Percentiles rank a stretch among this genome's conserved stretches.
phyloP scores from a whole-genome alignment of 2,797 vertebrate genomes.

The Eleutherodactylus coqui region DNA sequence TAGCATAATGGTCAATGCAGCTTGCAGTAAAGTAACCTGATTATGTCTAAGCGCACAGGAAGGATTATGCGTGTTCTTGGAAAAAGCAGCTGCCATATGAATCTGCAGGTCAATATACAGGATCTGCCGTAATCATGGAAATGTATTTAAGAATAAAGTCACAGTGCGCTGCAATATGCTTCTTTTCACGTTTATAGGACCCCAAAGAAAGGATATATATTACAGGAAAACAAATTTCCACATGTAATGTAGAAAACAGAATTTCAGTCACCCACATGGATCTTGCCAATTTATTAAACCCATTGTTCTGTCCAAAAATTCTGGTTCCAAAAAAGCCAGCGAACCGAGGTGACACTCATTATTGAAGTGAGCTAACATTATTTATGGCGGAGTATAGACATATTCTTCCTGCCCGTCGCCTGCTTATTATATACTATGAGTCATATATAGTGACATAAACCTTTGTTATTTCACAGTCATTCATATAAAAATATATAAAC shows the following conservation, averaged over 20 bases:
- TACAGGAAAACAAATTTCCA: conserved; percentile 50
- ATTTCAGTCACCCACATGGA: neutral
- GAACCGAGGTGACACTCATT: conserved; percentile 1
- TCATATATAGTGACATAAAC: neutral
- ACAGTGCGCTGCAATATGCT: conserved; percentile 22
- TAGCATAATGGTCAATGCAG: conserved; percentile 14
- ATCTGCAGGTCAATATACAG: conserved; percentile 31
- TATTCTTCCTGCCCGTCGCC: neutral
- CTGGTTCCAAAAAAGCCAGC: neutral
- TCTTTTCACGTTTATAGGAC: conserved; percentile 50
- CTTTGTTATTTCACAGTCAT: neutral
- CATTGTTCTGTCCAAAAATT: neutral
- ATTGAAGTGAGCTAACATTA: neutral
- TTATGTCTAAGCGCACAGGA: conserved; percentile 30
- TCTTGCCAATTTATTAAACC: conserved; percentile 32
- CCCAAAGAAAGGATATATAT: conserved; percentile 54
- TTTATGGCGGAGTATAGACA: neutral
- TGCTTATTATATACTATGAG: neutral
- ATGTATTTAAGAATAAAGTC: conserved; percentile 23
- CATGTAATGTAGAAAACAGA: conserved; percentile 46
- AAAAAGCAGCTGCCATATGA: conserved; percentile 32
- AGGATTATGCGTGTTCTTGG: conserved; percentile 56
- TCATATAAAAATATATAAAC: neutral
- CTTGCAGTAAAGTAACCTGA: conserved; percentile 31
- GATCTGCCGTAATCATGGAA: conserved; percentile 45